Base-by-base conservation (phyloP, 2,113 vertebrate genomes). In the Panthera uncia region DNA sequence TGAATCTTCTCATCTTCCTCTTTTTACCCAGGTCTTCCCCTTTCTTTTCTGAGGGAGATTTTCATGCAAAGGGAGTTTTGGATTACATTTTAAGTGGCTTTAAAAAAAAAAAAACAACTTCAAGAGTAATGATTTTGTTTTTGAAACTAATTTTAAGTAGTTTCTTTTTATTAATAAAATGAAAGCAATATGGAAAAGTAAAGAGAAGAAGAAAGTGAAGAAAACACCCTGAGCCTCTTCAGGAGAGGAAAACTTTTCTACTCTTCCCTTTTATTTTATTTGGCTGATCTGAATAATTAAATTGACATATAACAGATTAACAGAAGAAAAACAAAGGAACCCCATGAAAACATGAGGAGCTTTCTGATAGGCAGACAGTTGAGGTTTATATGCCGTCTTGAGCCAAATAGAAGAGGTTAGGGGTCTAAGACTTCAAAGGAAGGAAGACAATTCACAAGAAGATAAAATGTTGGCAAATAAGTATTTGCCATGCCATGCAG, bases 81-180 rank as follows among this genome's bases (percentile, higher is more conserved):
- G 8, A 41, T 95, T 79, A 18, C 14, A 87, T 25, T 84, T 79
- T 63, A 48, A 21, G 11, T 48, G 12, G 89, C 4, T 89, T 55
- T 5, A 41, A 41, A 19, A 21, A 61, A 23, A 61, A 48, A n/a
- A 25, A 23, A 27, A 48, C 31, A 25, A 27, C 36, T 74, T 91
- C 25, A 95, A 23, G 7, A 89, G 50, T 78, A 81, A 89, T 69
- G 2, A 33, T 65, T 61, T 84, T 89, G 89, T 89, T 23, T 3
- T 25, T 61, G 36, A 71, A 92, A 84, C 90, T 68, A 95, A 69
- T 41, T 82, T 81, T 55, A 76, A 38, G 21, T 68, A 4, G 6
- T 74, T 97, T 90, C 2, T 93, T 88, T 94, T 89, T 71, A 36
- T 69, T 61, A 61, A 45, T 73, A 41, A 89, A 90, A 21, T 74